These are phyloP conservation scores for Arrhamphus sclerolepis DNA, from an alignment of 2,797 vertebrate species.

Conservation along the genomic window DNA sequence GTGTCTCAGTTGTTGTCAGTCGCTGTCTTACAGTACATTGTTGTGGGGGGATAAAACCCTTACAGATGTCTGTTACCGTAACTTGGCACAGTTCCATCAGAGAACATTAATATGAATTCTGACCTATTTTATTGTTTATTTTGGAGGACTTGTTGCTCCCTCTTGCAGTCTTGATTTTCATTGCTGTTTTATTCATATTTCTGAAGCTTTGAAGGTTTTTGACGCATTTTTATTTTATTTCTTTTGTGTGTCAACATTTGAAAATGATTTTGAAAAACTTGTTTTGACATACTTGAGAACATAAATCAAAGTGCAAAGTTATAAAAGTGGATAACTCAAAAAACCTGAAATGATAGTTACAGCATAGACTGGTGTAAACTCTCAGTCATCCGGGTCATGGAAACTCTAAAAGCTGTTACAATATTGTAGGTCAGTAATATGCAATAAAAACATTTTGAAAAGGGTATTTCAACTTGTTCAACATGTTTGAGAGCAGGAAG, in stretches of 20 bases:
- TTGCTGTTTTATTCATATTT: too few relatives aligned
- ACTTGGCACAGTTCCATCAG: not conserved
- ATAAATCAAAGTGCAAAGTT: not conserved
- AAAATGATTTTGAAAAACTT: too few relatives aligned
- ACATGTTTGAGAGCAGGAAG: not conserved
- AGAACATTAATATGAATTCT: conserved; percentile 1
- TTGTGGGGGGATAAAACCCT: too few relatives aligned
- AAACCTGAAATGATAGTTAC: not conserved
- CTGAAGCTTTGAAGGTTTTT: not conserved
- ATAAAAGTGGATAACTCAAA: not conserved
- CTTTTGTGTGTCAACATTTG: not conserved
- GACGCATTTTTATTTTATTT: not conserved
- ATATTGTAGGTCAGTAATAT: not conserved
- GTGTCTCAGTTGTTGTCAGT: too few relatives aligned
- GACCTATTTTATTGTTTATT: not conserved
- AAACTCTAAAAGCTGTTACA: not conserved
- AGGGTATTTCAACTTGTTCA: too few relatives aligned
- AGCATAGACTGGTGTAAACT: too few relatives aligned
- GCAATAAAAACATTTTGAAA: not conserved
- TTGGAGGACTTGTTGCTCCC: not conserved
- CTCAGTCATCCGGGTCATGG: too few relatives aligned
- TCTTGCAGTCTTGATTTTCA: not conserved
- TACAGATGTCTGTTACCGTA: not conserved
- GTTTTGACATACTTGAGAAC: too few relatives aligned
- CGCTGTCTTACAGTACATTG: too few relatives aligned